Percentiles rank a stretch among this genome's conserved stretches.
Evolutionary conservation across 2,797 vertebrate species (phyloP).

Genomic region (Knipowitschia caucasica): DNA sequence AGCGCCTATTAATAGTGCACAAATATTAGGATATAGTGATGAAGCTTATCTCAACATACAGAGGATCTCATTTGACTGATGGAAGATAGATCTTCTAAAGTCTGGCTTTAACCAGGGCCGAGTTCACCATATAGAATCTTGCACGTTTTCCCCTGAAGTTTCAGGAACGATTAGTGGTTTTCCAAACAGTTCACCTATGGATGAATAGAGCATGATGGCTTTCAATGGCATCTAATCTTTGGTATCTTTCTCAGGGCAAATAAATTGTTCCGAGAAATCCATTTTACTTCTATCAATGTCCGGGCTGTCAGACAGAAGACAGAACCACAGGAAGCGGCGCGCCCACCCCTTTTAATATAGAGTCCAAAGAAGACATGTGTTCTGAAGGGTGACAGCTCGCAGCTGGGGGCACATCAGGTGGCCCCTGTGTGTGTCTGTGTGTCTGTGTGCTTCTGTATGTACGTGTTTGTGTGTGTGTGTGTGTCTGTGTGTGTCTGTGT

Average conservation of each 20-base stretch:
- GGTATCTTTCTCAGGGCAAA: not conserved
- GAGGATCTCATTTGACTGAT: no score
- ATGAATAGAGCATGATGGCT: no score
- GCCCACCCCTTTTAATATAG: constrained; percentile 36
- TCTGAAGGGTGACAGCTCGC: constrained; percentile 51
- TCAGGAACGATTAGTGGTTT: no score
- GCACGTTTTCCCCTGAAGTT: no score
- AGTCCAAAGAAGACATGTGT: constrained; percentile 46
- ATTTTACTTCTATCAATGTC: constrained; percentile 11
- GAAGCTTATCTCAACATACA: no score
- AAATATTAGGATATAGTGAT: no score
- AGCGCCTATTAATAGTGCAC: no score
- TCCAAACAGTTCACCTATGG: no score
- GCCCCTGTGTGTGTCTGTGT: constrained; percentile 23
- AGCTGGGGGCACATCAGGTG: constrained; percentile 44
- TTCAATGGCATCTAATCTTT: constrained; percentile 8
- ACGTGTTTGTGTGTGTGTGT: constrained; percentile 3
- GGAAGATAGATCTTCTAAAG: no score
- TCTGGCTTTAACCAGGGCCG: no score
- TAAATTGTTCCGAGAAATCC: constrained; percentile 8
- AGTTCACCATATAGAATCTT: no score
- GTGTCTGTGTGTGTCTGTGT: constrained; percentile 23
- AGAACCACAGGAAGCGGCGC: constrained; percentile 27
- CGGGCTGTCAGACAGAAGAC: constrained; percentile 35
- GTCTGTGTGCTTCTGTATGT: not conserved